Base-by-base conservation (phyloP, 2,888 invertebrate genomes). In the Lobophora halterata region DNA sequence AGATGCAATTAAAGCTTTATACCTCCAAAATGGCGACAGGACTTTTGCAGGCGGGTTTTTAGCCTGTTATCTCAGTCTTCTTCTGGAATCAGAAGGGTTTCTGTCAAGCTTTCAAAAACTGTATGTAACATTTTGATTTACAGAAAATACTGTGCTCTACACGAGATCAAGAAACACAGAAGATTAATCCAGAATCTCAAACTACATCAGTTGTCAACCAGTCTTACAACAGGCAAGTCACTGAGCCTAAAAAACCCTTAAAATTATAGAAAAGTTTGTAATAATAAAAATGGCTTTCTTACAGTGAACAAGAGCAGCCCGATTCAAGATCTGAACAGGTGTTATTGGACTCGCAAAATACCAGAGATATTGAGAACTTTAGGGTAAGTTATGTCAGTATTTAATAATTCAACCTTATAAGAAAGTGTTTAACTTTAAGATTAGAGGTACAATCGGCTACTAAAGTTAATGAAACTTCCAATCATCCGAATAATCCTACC, bases 281-380 rank as follows among this genome's bases (percentile, higher is more conserved):
- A n/a, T n/a, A n/a, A 12, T 4, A 19, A 6, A 12, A 12, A 14
- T 30, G n/a, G n/a, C n/a, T 40, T 12, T 46, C 11, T 74, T 71
- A 2, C 60, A 87, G 86, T 51, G 86, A 86, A 58, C 83, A 79
- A 58, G 86, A 87, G 43, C 86, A 86, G 30, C 79, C 75, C 0
- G 83, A 83, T 41, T 81, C 83, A 1, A 68, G 76, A 39, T 81
- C 86, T 3, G 86, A 86, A 32, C 83, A 81, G 55, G 64, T 86
- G 27, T 59, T 77, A 10, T 43, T 85, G 46, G 79, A 82, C 29
- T 73, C 82, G 0, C 82, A 85, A 40, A 78, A 71, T 33, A 74
- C 79, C 0, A 73, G 85, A 32, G 86, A 86, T 24, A 72, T 69
- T 30, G 85, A 83, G 37, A 79, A 67, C 49, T 85, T 75, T 25